phyloP scores from a whole-genome alignment of 2,888 invertebrate genomes.

The Lingula anatina region DNA sequence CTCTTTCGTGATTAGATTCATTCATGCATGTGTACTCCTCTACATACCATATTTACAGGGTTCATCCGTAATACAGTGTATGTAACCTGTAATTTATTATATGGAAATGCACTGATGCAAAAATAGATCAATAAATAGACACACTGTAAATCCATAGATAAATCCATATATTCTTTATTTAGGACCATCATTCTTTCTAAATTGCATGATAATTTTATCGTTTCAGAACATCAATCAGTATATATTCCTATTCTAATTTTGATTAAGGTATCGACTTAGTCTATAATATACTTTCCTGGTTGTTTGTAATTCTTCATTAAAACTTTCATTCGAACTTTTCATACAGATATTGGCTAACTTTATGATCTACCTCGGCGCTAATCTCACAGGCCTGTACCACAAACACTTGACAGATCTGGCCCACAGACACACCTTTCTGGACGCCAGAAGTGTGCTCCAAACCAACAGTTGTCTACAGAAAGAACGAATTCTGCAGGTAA shows the following conservation, averaged over 20 bases:
- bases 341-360: constrained; percentile 71
- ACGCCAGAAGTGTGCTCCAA: constrained; percentile 84
- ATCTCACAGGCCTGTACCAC: constrained; percentile 81
- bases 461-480: constrained; percentile 87
- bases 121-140: too few relatives aligned
- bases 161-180: too few relatives aligned
- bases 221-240: not conserved
- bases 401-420: constrained; percentile 81
- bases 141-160: too few relatives aligned
- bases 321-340: constrained; percentile 13
- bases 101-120: too few relatives aligned
- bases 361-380: constrained; percentile 71
- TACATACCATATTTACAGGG: too few relatives aligned
- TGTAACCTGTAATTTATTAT: too few relatives aligned
- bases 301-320: constrained; percentile 20
- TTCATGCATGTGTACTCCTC: too few relatives aligned
- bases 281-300: not conserved
- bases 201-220: not conserved
- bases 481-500: constrained; percentile 83
- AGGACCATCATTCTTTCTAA: too few relatives aligned
- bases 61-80: too few relatives aligned
- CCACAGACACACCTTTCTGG: constrained; percentile 81
- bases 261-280: not conserved
- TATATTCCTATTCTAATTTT: not conserved
- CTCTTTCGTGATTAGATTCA: too few relatives aligned